These are phyloP conservation scores for Latrodectus hesperus DNA, from an alignment of 2,888 invertebrate species.

Conservation along the genomic window DNA sequence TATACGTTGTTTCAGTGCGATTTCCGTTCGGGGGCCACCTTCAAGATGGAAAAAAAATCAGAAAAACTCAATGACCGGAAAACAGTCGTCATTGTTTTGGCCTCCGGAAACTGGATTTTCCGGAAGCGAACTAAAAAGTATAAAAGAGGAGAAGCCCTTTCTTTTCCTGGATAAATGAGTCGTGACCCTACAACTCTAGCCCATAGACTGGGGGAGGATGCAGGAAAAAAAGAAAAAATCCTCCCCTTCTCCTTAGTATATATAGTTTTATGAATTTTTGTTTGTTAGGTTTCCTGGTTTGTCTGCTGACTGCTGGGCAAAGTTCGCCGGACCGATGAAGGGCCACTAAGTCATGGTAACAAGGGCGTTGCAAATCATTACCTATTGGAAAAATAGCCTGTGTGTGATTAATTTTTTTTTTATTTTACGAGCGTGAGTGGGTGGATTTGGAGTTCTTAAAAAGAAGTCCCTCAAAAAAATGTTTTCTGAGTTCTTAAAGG, in stretches of 20 bases:
- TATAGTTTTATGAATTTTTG: not conserved
- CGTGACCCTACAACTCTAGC: constrained; percentile 28
- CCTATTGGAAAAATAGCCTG: no score
- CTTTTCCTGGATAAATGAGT: constrained; percentile 44
- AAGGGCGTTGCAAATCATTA: no score
- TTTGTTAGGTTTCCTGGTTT: not conserved
- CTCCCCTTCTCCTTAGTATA: not conserved
- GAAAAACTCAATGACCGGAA: constrained; percentile 57
- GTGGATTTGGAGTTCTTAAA: no score
- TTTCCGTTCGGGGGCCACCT: constrained; percentile 6
- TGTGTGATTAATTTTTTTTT: no score
- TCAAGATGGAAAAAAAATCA: constrained; percentile 37
- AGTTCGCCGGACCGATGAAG: not conserved
- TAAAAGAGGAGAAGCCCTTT: not conserved
- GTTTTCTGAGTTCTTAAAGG: no score
- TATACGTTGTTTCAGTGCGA: not conserved
- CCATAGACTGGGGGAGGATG: not conserved
- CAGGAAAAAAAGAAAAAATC: not conserved
- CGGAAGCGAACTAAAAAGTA: constrained; percentile 8
- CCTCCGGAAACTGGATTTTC: constrained; percentile 46
- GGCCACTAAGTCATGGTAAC: not conserved
- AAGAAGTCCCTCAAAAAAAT: no score
- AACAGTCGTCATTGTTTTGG: constrained; percentile 58
- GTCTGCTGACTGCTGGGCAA: not conserved
- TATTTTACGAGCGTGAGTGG: no score